These are phyloP conservation scores for Triplophysa yarkandensis DNA, from an alignment of 2,797 vertebrate genomes.

Conservation along the genomic window DNA sequence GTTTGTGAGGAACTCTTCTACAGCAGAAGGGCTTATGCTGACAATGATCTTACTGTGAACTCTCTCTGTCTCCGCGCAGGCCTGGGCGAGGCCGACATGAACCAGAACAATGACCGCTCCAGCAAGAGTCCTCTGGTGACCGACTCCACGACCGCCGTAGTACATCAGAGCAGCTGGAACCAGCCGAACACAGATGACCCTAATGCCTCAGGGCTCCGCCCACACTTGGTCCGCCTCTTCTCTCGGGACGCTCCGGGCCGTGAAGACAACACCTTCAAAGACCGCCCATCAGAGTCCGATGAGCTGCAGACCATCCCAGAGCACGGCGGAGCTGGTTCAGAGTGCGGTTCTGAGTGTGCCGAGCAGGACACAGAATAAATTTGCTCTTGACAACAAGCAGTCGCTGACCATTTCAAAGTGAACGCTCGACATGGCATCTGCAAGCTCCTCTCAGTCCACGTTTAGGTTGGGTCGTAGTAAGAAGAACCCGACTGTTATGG, in stretches of 20 bases:
- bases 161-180: conserved; percentile 82
- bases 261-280: conserved; percentile 99
- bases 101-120: conserved; percentile 94
- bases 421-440: conserved; percentile 84
- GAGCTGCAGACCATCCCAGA: conserved; percentile 98
- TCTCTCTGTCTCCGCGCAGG: conserved; percentile 89
- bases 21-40: background rate
- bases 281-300: conserved; percentile 96
- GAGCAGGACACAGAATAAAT: conserved; percentile 84
- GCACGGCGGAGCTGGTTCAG: conserved; percentile 85
- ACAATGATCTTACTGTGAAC: conserved; percentile 31
- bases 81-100: conserved; percentile 89
- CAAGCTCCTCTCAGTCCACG: conserved; percentile 85
- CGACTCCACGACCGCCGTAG: conserved; percentile 85
- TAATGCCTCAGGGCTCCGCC: conserved; percentile 82
- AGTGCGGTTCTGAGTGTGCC: conserved; percentile 83
- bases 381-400: conserved; percentile 56
- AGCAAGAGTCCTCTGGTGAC: conserved; percentile 89
- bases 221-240: conserved; percentile 99
- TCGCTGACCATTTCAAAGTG: conserved; percentile 16
- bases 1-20: background rate
- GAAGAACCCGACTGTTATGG: conserved; percentile 91
- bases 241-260: conserved; percentile 99
- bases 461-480: conserved; percentile 81
- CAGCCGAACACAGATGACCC: conserved; percentile 87